phyloP scores from a whole-genome alignment of 2,888 invertebrate species.

The Limnephilus lunatus region DNA sequence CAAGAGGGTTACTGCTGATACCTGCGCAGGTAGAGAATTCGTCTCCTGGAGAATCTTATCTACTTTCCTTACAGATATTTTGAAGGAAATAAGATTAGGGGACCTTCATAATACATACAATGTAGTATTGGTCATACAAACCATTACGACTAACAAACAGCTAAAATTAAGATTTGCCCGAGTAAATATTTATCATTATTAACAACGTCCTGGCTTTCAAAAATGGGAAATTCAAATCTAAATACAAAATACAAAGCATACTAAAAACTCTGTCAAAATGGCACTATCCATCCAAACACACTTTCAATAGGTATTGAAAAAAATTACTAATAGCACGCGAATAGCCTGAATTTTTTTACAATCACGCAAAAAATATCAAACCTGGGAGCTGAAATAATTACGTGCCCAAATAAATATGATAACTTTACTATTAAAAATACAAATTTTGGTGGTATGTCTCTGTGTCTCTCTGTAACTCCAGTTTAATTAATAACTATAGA shows the following conservation, averaged over 20 bases:
- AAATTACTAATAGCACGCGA: too few relatives aligned
- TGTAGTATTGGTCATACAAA: background rate
- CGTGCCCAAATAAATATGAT: background rate
- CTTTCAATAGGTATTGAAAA: background rate
- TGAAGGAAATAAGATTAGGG: too few relatives aligned
- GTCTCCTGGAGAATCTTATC: background rate
- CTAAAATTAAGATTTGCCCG: background rate
- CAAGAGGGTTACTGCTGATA: background rate
- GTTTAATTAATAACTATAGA: too few relatives aligned
- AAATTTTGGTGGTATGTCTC: too few relatives aligned
- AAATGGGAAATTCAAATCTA: background rate
- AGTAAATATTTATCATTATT: background rate
- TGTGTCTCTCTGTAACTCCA: too few relatives aligned
- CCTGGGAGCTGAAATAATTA: too few relatives aligned
- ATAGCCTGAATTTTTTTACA: too few relatives aligned
- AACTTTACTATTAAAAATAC: background rate
- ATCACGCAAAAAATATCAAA: too few relatives aligned
- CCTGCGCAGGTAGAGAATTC: background rate
- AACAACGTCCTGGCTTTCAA: background rate
- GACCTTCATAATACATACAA: background rate
- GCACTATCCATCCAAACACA: background rate
- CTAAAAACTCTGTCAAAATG: background rate
- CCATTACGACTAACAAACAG: background rate
- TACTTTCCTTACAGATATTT: background rate
- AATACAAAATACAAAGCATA: background rate